A percentile compares a stretch with the other conserved stretches of the same genome.
phyloP scores from a whole-genome alignment of 2,888 invertebrate species.

The Cantharis rustica region DNA sequence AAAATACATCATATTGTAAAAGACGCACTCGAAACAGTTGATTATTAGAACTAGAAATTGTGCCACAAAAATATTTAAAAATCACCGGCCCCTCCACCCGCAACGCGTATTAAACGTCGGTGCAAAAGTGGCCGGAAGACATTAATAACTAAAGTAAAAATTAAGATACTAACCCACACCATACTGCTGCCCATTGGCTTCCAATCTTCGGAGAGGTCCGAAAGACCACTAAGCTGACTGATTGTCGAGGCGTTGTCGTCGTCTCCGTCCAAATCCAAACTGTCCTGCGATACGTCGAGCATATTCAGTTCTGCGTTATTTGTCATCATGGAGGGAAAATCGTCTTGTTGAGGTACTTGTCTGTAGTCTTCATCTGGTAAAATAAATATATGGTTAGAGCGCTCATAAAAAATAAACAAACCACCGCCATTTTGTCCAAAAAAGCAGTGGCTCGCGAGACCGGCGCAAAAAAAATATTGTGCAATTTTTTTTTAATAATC shows the following conservation, averaged over 20 bases:
- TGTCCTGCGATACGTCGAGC: slow-evolving; percentile 47
- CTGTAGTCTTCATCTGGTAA: neutral
- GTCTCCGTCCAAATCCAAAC: slow-evolving; percentile 40
- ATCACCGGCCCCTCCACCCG: neutral
- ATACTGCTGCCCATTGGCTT: slow-evolving; percentile 64
- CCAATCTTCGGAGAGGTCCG: slow-evolving; percentile 71
- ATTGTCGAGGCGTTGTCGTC: slow-evolving; percentile 52
- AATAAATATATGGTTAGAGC: neutral
- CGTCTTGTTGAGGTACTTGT: neutral
- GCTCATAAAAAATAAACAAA: neutral
- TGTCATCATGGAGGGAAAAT: slow-evolving; percentile 14
- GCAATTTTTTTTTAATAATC: neutral
- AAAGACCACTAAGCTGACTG: slow-evolving; percentile 63
- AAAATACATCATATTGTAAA: neutral
- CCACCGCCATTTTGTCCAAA: neutral
- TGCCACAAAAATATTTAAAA: neutral
- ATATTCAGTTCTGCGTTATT: slow-evolving; percentile 41
- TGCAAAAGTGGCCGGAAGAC: neutral
- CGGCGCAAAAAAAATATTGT: neutral
- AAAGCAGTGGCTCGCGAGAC: neutral
- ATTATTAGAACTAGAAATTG: neutral
- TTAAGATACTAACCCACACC: slow-evolving; percentile 52
- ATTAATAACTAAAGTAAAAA: neutral
- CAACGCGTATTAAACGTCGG: neutral
- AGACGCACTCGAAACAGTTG: neutral